phyloP scores from a whole-genome alignment of 2,113 vertebrate species.

The Crotalus helleri region DNA sequence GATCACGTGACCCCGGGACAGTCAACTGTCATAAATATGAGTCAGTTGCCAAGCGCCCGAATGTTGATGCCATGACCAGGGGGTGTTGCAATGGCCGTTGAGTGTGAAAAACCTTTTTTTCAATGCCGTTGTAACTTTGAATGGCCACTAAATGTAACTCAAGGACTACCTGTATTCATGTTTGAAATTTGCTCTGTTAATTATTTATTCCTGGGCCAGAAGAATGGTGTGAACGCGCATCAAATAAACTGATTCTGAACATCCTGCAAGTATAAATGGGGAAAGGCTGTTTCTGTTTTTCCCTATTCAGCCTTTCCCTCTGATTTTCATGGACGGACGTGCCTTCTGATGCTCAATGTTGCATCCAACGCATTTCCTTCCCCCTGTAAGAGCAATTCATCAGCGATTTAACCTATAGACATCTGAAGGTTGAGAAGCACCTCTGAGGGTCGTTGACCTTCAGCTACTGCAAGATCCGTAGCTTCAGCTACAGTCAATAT shows the following conservation, averaged over 20 bases:
- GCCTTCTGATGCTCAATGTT: not conserved
- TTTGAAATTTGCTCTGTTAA: not conserved
- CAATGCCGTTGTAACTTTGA: too few species aligned
- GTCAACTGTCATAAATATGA: too few species aligned
- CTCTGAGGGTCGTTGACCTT: slow-evolving; percentile 77
- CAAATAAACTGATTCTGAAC: too few species aligned
- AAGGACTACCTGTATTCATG: too few species aligned
- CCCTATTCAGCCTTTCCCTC: not conserved
- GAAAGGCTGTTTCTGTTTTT: not conserved
- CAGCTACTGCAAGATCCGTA: slow-evolving; percentile 69
- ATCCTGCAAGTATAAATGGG: not conserved
- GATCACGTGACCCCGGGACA: too few species aligned
- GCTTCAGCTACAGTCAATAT: slow-evolving; percentile 73
- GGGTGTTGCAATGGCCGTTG: too few species aligned
- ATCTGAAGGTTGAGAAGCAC: slow-evolving; percentile 72
- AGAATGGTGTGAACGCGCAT: too few species aligned
- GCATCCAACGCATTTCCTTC: slow-evolving; percentile 37
- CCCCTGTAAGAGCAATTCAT: slow-evolving; percentile 67
- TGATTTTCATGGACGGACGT: not conserved
- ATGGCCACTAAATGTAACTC: too few species aligned
- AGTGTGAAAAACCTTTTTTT: too few species aligned
- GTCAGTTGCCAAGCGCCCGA: too few species aligned
- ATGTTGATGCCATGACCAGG: too few species aligned
- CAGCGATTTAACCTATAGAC: slow-evolving; percentile 76
- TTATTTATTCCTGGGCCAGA: not conserved